Conservation (phyloP, 2,888 invertebrate species). For the Mythimna lalbum region DNA sequence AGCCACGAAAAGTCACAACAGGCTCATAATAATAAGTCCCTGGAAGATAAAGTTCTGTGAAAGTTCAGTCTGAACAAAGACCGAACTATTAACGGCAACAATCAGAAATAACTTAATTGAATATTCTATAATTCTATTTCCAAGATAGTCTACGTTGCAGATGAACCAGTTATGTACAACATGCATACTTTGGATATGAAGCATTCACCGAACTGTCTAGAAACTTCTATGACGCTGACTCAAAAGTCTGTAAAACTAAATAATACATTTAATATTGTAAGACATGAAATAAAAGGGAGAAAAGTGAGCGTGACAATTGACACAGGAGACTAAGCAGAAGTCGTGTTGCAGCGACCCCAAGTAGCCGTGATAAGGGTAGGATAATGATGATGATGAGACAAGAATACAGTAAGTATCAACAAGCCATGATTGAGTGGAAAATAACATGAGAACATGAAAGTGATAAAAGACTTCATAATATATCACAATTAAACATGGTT, state of each 20-base stretch:
- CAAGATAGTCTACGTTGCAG: background rate
- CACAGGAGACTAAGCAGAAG: too few relatives aligned
- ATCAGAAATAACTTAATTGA: background rate
- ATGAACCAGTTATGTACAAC: constrained; percentile 25
- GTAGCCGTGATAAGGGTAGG: background rate
- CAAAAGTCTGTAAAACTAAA: background rate
- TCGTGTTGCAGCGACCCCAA: background rate
- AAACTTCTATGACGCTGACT: background rate
- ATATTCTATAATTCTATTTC: background rate
- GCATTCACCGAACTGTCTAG: constrained; percentile 1
- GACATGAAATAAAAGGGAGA: background rate
- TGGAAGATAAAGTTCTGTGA: background rate
- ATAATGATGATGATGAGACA: background rate
- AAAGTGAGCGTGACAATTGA: background rate
- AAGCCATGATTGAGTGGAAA: background rate
- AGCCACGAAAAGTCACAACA: too few relatives aligned
- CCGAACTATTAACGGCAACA: background rate
- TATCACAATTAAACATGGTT: constrained; percentile 1
- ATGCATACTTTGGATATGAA: constrained; percentile 27
- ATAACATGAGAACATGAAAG: constrained; percentile 7
- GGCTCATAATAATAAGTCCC: too few relatives aligned
- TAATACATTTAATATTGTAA: background rate
- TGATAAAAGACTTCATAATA: constrained; percentile 2
- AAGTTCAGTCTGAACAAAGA: background rate
- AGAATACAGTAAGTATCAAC: background rate